A percentile compares a stretch with the other conserved stretches of the same genome.
Conservation (phyloP, 2,113 vertebrate species). For the Podarcis raffonei region DNA sequence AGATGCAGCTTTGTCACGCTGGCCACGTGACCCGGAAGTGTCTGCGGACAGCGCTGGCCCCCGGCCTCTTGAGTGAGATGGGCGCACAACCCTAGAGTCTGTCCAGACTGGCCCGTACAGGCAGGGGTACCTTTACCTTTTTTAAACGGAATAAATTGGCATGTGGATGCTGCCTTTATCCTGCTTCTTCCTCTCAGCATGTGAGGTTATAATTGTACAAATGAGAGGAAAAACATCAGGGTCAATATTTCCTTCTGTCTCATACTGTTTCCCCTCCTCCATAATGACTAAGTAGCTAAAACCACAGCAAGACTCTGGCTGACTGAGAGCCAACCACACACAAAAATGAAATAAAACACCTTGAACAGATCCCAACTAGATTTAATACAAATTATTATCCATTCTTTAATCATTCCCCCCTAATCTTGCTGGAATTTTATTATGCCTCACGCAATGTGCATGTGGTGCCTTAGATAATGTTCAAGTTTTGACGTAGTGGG, state of each 20-base stretch:
- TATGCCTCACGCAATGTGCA: neutral
- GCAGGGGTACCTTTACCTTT: too few relatives aligned
- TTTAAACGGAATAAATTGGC: too few relatives aligned
- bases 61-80: too few relatives aligned
- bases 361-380: neutral
- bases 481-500: neutral
- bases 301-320: neutral
- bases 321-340: neutral
- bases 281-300: neutral
- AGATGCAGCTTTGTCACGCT: too few relatives aligned
- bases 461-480: neutral
- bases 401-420: neutral
- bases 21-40: too few relatives aligned
- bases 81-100: too few relatives aligned
- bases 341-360: neutral
- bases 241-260: neutral
- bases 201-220: neutral
- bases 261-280: neutral
- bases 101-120: too few relatives aligned
- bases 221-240: too few relatives aligned
- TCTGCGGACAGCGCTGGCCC: too few relatives aligned
- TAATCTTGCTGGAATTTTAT: neutral
- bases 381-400: neutral
- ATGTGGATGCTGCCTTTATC: too few relatives aligned
- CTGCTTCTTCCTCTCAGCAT: neutral